A percentile compares a stretch with the other conserved stretches of the same genome.
phyloP scores from a whole-genome alignment of 2,113 vertebrate species.

The Formicarius rufipectus region DNA sequence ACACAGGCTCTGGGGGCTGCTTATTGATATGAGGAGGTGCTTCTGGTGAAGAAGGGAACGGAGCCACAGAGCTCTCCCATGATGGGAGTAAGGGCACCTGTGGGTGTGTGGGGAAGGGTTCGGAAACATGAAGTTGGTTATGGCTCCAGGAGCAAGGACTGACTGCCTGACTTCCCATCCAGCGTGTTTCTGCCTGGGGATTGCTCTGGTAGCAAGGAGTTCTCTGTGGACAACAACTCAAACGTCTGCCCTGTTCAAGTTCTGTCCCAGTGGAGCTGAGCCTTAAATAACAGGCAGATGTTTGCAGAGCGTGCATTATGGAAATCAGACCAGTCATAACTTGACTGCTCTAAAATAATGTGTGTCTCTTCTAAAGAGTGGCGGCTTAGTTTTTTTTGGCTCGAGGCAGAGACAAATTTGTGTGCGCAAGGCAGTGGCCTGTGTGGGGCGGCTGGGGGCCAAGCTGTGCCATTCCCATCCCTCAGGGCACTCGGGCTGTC shows the following conservation, averaged over 20 bases:
- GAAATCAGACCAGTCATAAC: slow-evolving; percentile 57
- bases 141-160: fast-evolving
- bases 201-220: background rate
- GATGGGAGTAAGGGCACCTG: background rate
- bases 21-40: fast-evolving
- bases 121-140: fast-evolving
- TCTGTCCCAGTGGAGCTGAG: background rate
- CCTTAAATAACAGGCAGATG: slow-evolving; percentile 59
- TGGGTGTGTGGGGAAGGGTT: fast-evolving
- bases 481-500: background rate
- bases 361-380: background rate
- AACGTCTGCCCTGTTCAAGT: background rate
- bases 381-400: slow-evolving; percentile 48
- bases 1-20: background rate
- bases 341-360: slow-evolving; percentile 41
- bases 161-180: fast-evolving
- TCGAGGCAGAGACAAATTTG: slow-evolving; percentile 48
- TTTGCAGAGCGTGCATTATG: slow-evolving; percentile 27
- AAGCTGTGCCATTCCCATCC: background rate
- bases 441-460: background rate
- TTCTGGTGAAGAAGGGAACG: background rate
- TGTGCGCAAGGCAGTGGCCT: slow-evolving; percentile 20
- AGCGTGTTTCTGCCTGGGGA: fast-evolving
- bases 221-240: fast-evolving
- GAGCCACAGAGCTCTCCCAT: background rate